phyloP scores from a whole-genome alignment of 2,113 vertebrate species.

The Chionis minor region DNA sequence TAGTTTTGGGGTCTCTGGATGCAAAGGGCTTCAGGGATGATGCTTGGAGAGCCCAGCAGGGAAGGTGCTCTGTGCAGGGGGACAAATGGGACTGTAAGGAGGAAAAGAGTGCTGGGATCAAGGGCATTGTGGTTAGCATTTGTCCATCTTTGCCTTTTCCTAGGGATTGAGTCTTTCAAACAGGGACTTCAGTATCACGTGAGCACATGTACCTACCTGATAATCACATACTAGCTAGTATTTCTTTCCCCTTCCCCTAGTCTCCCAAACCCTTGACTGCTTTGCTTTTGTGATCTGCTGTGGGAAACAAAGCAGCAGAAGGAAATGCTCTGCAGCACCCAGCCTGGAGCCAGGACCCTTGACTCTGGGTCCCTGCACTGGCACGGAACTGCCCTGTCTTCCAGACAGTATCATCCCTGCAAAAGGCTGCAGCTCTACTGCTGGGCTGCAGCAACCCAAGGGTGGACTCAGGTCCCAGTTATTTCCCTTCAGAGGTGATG shows the following conservation, averaged over 20 bases:
- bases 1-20: not conserved
- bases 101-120: not conserved
- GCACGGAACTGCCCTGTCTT: not conserved
- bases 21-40: not conserved
- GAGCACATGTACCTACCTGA: not conserved
- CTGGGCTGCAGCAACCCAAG: not conserved
- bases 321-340: not conserved
- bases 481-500: not conserved
- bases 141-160: not conserved
- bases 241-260: not conserved
- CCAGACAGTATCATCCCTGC: not conserved
- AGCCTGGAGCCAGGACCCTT: not conserved
- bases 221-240: not conserved
- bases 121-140: not conserved
- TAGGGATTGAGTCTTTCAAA: not conserved
- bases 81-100: not conserved
- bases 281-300: not conserved
- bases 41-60: not conserved
- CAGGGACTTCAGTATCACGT: not conserved
- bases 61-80: not conserved
- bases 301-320: not conserved
- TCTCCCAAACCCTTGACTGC: not conserved
- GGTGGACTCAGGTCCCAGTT: not conserved
- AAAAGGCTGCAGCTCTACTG: not conserved
- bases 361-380: not conserved